Evolutionary conservation across 2,113 vertebrate genomes (phyloP).

Genomic region (Probosciger aterrimus): DNA sequence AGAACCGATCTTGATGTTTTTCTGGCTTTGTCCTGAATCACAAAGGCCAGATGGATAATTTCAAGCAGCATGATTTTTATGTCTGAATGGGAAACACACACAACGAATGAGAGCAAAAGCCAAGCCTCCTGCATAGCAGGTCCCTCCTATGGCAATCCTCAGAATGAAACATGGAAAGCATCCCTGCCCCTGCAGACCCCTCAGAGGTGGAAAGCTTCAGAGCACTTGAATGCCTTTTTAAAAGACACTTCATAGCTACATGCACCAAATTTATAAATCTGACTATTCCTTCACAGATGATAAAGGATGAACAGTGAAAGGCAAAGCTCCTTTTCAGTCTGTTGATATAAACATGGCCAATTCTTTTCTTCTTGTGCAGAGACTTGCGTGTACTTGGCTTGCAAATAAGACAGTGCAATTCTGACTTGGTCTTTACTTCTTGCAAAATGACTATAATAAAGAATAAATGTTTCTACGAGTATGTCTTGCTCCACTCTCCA

Average conservation of each 20-base stretch:
- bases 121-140: neutral
- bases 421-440: neutral
- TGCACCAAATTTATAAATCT: neutral
- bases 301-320: neutral
- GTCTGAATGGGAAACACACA: conserved; percentile 6
- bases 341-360: neutral
- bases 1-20: neutral
- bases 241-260: neutral
- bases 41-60: conserved; percentile 32
- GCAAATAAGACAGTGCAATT: neutral
- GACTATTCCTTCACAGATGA: neutral
- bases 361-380: neutral
- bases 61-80: conserved; percentile 24
- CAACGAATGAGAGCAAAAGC: conserved; percentile 26
- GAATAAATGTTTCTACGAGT: neutral
- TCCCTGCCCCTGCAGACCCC: neutral
- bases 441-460: neutral
- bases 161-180: neutral
- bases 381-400: neutral
- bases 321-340: neutral
- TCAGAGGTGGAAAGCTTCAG: neutral
- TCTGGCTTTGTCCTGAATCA: neutral
- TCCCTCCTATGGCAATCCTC: neutral
- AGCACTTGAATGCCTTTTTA: neutral
- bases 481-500: neutral